These are phyloP conservation scores for Acanthosepion lycidas DNA, from an alignment of 2,888 invertebrate genomes.

Conservation along the genomic window DNA sequence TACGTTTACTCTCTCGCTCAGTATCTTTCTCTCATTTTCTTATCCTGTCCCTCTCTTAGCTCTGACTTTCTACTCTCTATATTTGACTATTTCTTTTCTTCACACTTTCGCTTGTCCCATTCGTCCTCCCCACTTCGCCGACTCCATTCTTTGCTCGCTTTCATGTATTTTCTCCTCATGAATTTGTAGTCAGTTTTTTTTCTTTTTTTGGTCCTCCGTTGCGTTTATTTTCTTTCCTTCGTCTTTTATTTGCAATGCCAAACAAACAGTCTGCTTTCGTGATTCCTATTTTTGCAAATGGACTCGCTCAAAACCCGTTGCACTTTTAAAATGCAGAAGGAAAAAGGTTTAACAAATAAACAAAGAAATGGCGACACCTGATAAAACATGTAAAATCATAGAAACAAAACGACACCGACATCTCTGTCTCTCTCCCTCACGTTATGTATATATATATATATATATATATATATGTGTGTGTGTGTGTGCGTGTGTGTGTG, in stretches of 20 bases:
- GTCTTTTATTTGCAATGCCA: not conserved
- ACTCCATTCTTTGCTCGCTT: no score
- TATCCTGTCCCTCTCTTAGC: not conserved
- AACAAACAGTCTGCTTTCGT: not conserved
- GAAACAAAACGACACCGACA: not conserved
- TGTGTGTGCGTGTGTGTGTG: no score
- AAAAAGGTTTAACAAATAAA: not conserved
- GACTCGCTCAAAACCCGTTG: not conserved
- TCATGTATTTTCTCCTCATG: no score
- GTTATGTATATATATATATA: not conserved
- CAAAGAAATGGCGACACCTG: not conserved
- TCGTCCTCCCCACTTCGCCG: no score
- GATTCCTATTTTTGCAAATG: not conserved
- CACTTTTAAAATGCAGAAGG: not conserved
- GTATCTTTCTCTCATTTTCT: not conserved
- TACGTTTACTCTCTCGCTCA: not conserved
- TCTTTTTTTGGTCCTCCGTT: not conserved
- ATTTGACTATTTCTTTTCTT: no score
- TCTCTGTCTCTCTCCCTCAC: not conserved
- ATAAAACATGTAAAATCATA: not conserved
- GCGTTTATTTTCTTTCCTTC: not conserved
- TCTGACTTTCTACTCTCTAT: not conserved
- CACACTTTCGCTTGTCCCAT: no score
- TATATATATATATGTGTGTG: not conserved
- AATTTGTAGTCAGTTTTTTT: no score